Base-by-base conservation (phyloP, 2,888 invertebrate species). In the Argynnis bischoffii region DNA sequence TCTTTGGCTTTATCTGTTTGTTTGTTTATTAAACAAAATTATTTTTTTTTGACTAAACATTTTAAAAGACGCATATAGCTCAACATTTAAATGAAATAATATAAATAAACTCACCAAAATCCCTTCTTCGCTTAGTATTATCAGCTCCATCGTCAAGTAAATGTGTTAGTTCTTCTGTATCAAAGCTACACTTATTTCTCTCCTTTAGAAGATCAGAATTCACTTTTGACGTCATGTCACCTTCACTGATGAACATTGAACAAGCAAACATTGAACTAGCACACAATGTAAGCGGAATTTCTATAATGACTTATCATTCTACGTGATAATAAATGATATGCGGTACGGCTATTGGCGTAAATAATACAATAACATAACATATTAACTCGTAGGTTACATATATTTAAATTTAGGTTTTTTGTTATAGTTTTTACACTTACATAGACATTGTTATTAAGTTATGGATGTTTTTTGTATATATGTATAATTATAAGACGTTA, bases 121-220 rank as follows among this genome's bases (percentile, higher is more conserved):
- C 75, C 63, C 87, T 94, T 75, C 97, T 94, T 71, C 93, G 93
- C 61, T 86, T 83, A 0, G 97, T 97, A 79, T 94, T 95, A 60
- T 95, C 90, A 54, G 84, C 85, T 8, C 95, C 95, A 6, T 97
- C 97, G 83, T 97, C 96, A 75, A 97, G 88, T 76, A 96, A 94
- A 79, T 95, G 87, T 0, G 97, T 97, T 74, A 98, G 89, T 84
- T 98, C 98, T 72, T 93, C 86, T 0, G 95, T 87, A 83, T 95
- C 89, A 81, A 97, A 97, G 56, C 94, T 94, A 79, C 96, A 96
- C 74, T 94, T 95, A 47, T 93, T 87, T 63, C 97, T 93, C 84
- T 97, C 97, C 70, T 88, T 94, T 67, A 90, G 86, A 69, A 97
- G 90, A 88, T 97, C 97, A 65, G 93, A 88, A 83, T 96, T 96